Base-by-base conservation (phyloP, 2,888 invertebrate genomes). In the Ethmia dodecea region DNA sequence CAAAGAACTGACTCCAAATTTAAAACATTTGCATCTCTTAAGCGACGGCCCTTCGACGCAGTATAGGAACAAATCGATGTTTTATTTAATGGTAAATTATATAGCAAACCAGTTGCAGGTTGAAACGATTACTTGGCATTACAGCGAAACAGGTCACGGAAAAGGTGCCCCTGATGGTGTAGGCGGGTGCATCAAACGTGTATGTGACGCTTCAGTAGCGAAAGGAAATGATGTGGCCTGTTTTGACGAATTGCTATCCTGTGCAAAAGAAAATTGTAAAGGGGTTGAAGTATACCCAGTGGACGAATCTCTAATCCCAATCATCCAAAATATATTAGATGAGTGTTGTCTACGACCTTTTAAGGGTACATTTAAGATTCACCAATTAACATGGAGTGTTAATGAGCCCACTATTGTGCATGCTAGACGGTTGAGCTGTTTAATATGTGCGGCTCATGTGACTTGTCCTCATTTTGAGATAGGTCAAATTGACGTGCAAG, bases 111-210 rank as follows among this genome's bases (percentile, higher is more conserved):
- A 24, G 22, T 29, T 33, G 13, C 8, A 32, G 20, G 33, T 24
- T 6, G 33, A 37, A 24, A 33, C 8, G 16, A 29, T 39, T n/a
- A 25, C 27, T 3, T 40, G 40, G 40, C 40, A 42, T 24, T 42
- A 22, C 27, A 38, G 33, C 18, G 40, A 40, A 32, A 14, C 35
- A 14, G 38, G 43, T 13, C 43, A 40, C 13, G 43, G 40, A 11
- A 43, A 43, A 36, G 43, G 42, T 25, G 37, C 41, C 2, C 44
- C 42, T 25, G 33, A 45, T 31, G 42, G 42, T n/a, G 32, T 45
- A 8, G 42, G 44, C 13, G 44, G 39, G 24, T 37, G 35, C 22
- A 14, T 45, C 13, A 38, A 44, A 35, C 28, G 37, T 4, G 13
- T 13, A 12, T 10, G 13, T 10, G 28, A 28, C n/a, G n/a, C 5